phyloP scores from a whole-genome alignment of 2,113 vertebrate genomes.

The Arvicanthis niloticus region DNA sequence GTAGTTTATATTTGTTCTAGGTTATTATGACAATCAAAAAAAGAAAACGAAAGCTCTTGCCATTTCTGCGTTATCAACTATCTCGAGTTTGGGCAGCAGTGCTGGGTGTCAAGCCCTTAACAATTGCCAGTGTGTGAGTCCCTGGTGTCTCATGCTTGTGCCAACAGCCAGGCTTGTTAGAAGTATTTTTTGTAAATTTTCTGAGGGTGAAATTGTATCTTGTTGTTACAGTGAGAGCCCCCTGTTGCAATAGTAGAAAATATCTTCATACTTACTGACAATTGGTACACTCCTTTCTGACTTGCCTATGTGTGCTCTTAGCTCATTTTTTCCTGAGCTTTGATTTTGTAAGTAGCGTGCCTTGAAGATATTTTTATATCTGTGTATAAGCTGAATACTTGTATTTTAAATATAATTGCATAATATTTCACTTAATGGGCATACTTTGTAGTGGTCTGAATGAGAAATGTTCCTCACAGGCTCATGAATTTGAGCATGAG shows the following conservation, averaged over 20 bases:
- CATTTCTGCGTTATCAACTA: neutral
- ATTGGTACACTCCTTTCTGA: neutral
- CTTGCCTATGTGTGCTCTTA: neutral
- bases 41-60: neutral
- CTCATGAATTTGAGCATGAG: neutral
- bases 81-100: neutral
- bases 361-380: neutral
- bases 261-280: neutral
- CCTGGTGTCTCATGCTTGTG: neutral
- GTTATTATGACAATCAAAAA: neutral
- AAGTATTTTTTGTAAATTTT: constrained; percentile 17
- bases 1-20: neutral
- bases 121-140: neutral
- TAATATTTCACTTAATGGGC: neutral
- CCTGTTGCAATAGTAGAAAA: neutral
- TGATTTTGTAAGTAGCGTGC: neutral
- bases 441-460: neutral
- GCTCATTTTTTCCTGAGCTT: constrained; percentile 31
- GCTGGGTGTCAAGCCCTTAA: neutral
- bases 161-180: neutral
- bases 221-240: neutral
- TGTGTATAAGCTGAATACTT: neutral
- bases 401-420: neutral
- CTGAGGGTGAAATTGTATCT: neutral
- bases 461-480: neutral